phyloP scores from a whole-genome alignment of 1,140 invertebrate species.

The Rhopalosiphum maidis region DNA sequence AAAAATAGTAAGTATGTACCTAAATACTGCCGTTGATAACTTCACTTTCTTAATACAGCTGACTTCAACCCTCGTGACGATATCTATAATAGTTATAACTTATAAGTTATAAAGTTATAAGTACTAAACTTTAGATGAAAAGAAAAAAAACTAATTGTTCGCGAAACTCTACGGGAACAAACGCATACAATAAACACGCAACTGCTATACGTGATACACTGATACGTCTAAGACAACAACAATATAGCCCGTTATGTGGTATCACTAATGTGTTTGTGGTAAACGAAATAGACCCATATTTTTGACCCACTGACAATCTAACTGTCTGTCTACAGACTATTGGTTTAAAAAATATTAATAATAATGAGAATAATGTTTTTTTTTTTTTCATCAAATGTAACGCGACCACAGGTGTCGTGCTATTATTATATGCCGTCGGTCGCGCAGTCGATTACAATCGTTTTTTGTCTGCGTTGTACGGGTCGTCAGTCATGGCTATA shows the following conservation, averaged over 20 bases:
- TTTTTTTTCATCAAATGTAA: not conserved
- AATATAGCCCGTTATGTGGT: slow-evolving; percentile 4
- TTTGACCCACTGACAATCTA: slow-evolving; percentile 27
- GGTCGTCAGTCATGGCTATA: not conserved
- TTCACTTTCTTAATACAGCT: not conserved
- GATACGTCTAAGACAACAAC: not conserved
- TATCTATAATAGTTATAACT: not conserved
- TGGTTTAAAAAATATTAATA: not conserved
- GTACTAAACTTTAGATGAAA: not conserved
- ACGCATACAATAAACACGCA: not conserved
- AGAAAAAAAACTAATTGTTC: slow-evolving; percentile 10
- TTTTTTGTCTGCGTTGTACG: not conserved
- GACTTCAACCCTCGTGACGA: too few relatives aligned
- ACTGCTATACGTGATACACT: not conserved
- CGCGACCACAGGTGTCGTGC: not conserved
- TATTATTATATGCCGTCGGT: not conserved
- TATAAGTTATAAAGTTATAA: too few relatives aligned
- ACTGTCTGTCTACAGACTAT: not conserved
- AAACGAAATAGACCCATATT: slow-evolving; percentile 30
- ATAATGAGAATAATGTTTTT: not conserved
- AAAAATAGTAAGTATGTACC: not conserved
- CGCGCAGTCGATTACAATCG: not conserved
- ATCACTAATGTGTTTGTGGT: not conserved
- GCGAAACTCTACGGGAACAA: not conserved
- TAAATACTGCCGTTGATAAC: not conserved